Evolutionary conservation across 2,113 vertebrate genomes (phyloP), one percentile per base, ranked within the genome.

Genomic region (Psettodes erumei): DNA sequence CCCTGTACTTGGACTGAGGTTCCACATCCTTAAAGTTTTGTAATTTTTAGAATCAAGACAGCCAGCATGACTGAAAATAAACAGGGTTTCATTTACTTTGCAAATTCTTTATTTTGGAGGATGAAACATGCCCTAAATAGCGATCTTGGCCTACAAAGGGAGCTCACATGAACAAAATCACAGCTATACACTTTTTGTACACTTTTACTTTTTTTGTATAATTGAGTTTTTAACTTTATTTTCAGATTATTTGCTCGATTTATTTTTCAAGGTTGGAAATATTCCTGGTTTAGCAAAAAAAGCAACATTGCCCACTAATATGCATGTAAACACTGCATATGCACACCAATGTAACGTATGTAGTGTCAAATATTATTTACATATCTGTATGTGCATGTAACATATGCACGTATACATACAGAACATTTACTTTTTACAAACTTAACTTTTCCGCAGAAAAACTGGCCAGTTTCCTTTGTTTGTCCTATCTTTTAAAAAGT

Each of bases 391-490:
- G n/a, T n/a, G n/a, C n/a, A n/a, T n/a, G n/a, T n/a, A n/a, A n/a
- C n/a, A n/a, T n/a, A n/a, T n/a, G n/a, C n/a, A n/a, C n/a, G n/a
- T 27, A 4, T 40, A 11, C 37, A 30, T 13, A 23, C 25, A 48
- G 13, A 35, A 33, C 6, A 59, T 19, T 18, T 47, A 25, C n/a
- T 68, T 48, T 8, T 55, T 8, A 58, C 35, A 42, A 38, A 54
- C 12, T n/a, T n/a, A 28, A 43, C 54, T 47, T 19, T 51, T 51
- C 51, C 7, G 3, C 38, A 30, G 27, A 25, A 62, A 15, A 72
- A 67, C 18, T 32, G 23, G 1, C 30, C 66, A 25, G n/a, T 79
- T 84, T 81, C 27, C 53, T 71, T 55, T 66, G 56, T 75, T 56
- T 79, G 33, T 71, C n/a, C 68, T 63, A 47, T 71, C 48, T 59